Percentiles rank a stretch among this genome's conserved stretches.
phyloP scores from a whole-genome alignment of 2,113 vertebrate genomes.

The Urocolius indicus region DNA sequence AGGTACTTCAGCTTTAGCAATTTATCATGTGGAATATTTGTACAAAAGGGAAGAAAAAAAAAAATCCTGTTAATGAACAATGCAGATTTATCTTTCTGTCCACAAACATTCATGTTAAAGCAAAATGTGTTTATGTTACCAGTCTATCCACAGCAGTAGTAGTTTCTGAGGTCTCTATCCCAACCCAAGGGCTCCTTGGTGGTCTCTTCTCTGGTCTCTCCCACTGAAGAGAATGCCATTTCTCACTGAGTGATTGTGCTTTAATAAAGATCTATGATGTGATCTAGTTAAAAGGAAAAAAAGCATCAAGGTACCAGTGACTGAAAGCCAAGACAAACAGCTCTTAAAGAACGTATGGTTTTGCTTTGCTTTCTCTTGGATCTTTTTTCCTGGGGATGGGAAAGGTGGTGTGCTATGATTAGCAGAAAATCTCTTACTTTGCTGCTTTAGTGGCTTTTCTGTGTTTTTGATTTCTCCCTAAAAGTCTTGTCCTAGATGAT shows the following conservation, averaged over 20 bases:
- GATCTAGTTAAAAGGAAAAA: not conserved
- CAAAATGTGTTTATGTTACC: not conserved
- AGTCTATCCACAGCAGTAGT: not conserved
- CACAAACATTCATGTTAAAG: not conserved
- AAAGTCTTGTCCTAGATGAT: conserved; percentile 51
- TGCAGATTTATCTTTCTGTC: not conserved
- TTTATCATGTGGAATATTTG: conserved; percentile 11
- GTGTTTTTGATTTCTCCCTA: conserved; percentile 40
- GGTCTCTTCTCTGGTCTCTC: not conserved
- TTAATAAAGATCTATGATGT: not conserved
- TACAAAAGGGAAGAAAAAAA: not conserved
- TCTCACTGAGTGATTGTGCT: not conserved
- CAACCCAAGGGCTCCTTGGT: not conserved
- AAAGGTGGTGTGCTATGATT: not conserved
- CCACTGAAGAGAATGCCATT: not conserved
- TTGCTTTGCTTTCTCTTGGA: not conserved
- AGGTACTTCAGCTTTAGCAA: conserved; percentile 50
- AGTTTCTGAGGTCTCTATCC: not conserved
- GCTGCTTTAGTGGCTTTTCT: conserved; percentile 31
- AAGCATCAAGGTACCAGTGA: not conserved
- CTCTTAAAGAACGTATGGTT: not conserved
- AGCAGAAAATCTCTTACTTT: conserved; percentile 42
- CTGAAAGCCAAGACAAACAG: not conserved
- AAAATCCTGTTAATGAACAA: not conserved
- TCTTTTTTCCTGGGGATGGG: not conserved